Base-by-base conservation (phyloP, 2,113 vertebrate genomes). In the Suncus etruscus region DNA sequence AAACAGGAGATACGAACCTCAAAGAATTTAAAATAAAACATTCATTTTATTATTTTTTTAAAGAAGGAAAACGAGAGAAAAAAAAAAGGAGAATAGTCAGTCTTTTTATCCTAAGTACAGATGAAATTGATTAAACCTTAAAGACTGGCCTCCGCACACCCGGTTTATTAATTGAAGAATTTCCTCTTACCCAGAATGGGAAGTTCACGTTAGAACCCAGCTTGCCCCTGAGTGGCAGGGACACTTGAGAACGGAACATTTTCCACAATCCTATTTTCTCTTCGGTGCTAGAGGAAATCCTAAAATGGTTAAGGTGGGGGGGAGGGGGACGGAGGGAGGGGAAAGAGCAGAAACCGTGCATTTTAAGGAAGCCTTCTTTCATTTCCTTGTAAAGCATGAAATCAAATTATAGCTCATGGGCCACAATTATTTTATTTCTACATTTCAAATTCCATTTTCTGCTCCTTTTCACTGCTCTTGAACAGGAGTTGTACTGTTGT, bases 111-210 rank as follows among this genome's bases (percentile, higher is more conserved):
- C 97, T 58, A 86, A 94, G 97, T 96, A 97, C 98, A 98, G 97
- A 98, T 98, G 98, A 98, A 98, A 97, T 96, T 98, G 98, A 98
- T 98, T 98, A 98, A 98, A 97, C 95, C 97, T 97, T 97, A 97
- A 97, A 97, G 97, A 95, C 97, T 97, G 96, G 97, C 98, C 97
- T 97, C 97, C 96, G 96, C 97, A 97, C 98, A 97, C 97, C 98
- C 98, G 98, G 98, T 98, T 98, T 98, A 98, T 98, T 98, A 98
- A 98, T 98, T 99, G 98, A 98, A 98, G 98, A 98, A 98, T 98
- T 98, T 98, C 98, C 98, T 98, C 94, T 98, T 98, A 92, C 97
- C 97, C 97, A 97, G 97, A 98, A 98, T 98, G 98, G 98, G 98
- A 98, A 98, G 98, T 98, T 96, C 97, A 97, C 97, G 97, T 98